phyloP scores from a whole-genome alignment of 2,113 vertebrate species.

The Callipepla squamata region DNA sequence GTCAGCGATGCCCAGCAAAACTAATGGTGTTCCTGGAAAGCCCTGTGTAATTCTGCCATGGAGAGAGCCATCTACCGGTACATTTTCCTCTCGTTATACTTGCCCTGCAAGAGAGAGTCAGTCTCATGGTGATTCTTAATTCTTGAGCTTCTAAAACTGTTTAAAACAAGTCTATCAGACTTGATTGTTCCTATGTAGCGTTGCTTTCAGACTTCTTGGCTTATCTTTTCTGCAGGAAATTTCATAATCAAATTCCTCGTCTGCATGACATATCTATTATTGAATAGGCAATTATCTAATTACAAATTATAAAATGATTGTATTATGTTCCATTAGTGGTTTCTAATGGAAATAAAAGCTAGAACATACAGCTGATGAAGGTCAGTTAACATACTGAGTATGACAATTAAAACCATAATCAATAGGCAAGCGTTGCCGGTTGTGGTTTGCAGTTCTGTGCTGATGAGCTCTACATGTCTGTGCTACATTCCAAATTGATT shows the following conservation, averaged over 20 bases:
- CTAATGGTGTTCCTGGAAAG: rapidly evolving
- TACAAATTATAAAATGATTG: constrained; percentile 17
- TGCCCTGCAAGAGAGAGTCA: neutral
- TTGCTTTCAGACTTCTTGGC: constrained; percentile 34
- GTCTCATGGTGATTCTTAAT: neutral
- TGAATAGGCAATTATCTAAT: constrained; percentile 48
- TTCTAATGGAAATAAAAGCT: constrained; percentile 47
- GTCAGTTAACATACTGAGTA: neutral
- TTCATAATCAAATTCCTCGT: constrained; percentile 18
- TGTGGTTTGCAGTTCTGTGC: neutral
- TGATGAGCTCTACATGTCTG: neutral
- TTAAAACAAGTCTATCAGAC: neutral
- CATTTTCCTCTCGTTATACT: neutral
- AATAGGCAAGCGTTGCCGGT: neutral
- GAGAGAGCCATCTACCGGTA: neutral
- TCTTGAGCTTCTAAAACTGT: neutral
- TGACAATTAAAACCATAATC: constrained; percentile 8
- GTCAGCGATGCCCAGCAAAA: neutral
- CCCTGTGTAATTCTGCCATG: rapidly evolving
- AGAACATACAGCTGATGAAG: neutral
- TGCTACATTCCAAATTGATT: neutral
- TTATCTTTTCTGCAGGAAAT: constrained; percentile 28
- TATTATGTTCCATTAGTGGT: constrained; percentile 21
- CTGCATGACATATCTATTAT: constrained; percentile 26
- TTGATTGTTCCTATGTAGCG: neutral